phyloP scores from a whole-genome alignment of 2,797 vertebrate genomes.

The Sebastes taczanowskii region DNA sequence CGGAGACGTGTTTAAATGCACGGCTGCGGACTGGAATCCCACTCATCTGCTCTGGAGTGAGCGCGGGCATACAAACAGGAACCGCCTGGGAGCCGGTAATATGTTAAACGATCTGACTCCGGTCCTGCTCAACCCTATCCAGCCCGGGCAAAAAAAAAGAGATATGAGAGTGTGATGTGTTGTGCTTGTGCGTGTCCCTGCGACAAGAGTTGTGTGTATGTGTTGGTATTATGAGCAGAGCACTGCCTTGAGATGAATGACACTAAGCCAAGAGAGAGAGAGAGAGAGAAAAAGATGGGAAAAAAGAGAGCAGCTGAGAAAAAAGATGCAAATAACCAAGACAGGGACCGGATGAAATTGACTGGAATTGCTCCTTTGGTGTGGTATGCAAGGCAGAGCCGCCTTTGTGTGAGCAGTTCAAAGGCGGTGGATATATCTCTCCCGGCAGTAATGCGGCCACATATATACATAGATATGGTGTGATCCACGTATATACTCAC shows the following conservation, averaged over 20 bases:
- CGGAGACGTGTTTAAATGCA: constrained; percentile 64
- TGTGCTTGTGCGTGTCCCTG: constrained; percentile 28
- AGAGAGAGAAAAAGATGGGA: background rate
- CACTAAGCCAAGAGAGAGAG: constrained; percentile 27
- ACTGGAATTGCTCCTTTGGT: constrained; percentile 64
- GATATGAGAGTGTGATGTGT: constrained; percentile 31
- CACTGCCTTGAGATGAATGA: constrained; percentile 52
- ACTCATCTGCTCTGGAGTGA: constrained; percentile 62
- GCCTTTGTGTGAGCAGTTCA: constrained; percentile 59
- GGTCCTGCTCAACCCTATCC: constrained; percentile 56
- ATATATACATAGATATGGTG: constrained; percentile 31
- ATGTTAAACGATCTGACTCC: constrained; percentile 75
- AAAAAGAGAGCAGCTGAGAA: constrained; percentile 38
- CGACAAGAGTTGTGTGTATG: constrained; percentile 30
- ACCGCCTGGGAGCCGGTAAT: constrained; percentile 68
- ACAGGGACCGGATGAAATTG: constrained; percentile 59
- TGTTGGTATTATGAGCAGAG: constrained; percentile 43
- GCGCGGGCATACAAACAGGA: constrained; percentile 62
- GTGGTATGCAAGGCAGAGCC: constrained; percentile 14
- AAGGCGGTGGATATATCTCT: constrained; percentile 39
- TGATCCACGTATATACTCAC: constrained; percentile 16
- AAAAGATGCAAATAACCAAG: constrained; percentile 66
- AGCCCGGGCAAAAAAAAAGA: constrained; percentile 35
- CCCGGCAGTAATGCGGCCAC: constrained; percentile 19
- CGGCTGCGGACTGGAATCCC: constrained; percentile 53